These are phyloP conservation scores for Drosophila nannoptera DNA, from an alignment of 1,140 invertebrate species.

Conservation along the genomic window DNA sequence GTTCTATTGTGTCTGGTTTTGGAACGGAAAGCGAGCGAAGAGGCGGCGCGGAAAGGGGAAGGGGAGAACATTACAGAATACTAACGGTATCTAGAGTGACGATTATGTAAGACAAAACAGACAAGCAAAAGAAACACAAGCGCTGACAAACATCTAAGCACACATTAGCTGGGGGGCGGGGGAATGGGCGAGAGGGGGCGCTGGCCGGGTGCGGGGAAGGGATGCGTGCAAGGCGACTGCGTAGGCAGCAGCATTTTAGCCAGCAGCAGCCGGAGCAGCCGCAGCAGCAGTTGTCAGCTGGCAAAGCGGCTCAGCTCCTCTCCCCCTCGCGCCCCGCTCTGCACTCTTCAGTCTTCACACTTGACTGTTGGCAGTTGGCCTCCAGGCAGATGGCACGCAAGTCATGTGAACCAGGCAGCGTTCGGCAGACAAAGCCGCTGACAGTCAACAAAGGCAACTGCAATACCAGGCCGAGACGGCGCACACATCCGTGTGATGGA, in stretches of 20 bases:
- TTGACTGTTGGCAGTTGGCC: conserved; percentile 14
- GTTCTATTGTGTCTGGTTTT: conserved; percentile 72
- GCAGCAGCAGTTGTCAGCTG: conserved; percentile 8
- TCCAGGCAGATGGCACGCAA: conserved; percentile 49
- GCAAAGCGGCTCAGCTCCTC: background rate
- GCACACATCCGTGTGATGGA: background rate
- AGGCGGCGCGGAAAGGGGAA: conserved; percentile 6
- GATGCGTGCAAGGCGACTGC: conserved; percentile 62
- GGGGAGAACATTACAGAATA: conserved; percentile 20
- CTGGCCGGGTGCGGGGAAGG: conserved; percentile 35
- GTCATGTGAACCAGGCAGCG: conserved; percentile 61
- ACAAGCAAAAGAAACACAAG: conserved; percentile 21
- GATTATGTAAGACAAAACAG: conserved; percentile 76
- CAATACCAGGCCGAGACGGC: conserved; percentile 15
- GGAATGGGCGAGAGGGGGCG: background rate
- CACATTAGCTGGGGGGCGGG: conserved; percentile 23
- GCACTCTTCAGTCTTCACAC: conserved; percentile 6
- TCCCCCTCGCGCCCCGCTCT: background rate
- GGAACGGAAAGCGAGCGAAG: conserved; percentile 54
- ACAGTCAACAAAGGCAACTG: conserved; percentile 27
- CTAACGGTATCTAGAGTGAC: conserved; percentile 74
- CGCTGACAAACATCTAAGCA: conserved; percentile 67
- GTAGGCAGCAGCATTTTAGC: conserved; percentile 34
- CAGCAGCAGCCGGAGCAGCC: conserved; percentile 13
- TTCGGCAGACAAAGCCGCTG: conserved; percentile 9